Base-by-base conservation (phyloP, 2,888 invertebrate species). In the Brachyopa scutellaris region DNA sequence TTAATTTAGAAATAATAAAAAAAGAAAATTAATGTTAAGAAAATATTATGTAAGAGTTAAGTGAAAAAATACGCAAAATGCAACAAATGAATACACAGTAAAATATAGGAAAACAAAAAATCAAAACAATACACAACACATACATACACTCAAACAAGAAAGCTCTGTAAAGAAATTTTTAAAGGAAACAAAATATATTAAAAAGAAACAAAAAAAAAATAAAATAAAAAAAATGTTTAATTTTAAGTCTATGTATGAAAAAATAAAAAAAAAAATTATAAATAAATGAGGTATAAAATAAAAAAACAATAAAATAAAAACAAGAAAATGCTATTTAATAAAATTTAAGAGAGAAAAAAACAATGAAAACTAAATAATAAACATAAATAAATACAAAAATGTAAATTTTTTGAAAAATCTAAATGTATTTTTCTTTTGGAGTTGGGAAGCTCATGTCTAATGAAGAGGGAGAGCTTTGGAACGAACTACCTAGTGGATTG, bases 381-480 rank as follows among this genome's bases (percentile, higher is more conserved):
- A 64, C 70, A 57, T 59, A 73, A 78, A 80, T 72, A 84, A 84
- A 80, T 51, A 76, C 76, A 79, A 69, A 77, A 77, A 70, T 77
- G 77, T 77, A 77, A 77, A 77, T 77, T 77, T 76, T 77, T 77
- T 76, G 70, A 77, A 77, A 67, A 76, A 70, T 77, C 70, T 62
- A 77, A 77, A 19, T 13, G 70, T 77, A 55, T 77, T 77, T 69
- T 69, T 62, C 45, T 62, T 69, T 62, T 47, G 19, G 11, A 36
- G n/a, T n/a, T n/a, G n/a, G n/a, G n/a, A n/a, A n/a, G n/a, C n/a
- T n/a, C n/a, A n/a, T n/a, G n/a, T n/a, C n/a, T n/a, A n/a, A n/a
- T n/a, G n/a, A n/a, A n/a, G n/a, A n/a, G n/a, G n/a, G n/a, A n/a
- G n/a, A n/a, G n/a, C n/a, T n/a, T n/a, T n/a, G n/a, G n/a, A n/a